Conservation (phyloP, 2,888 invertebrate genomes). For the Drosophila algonquin region DNA sequence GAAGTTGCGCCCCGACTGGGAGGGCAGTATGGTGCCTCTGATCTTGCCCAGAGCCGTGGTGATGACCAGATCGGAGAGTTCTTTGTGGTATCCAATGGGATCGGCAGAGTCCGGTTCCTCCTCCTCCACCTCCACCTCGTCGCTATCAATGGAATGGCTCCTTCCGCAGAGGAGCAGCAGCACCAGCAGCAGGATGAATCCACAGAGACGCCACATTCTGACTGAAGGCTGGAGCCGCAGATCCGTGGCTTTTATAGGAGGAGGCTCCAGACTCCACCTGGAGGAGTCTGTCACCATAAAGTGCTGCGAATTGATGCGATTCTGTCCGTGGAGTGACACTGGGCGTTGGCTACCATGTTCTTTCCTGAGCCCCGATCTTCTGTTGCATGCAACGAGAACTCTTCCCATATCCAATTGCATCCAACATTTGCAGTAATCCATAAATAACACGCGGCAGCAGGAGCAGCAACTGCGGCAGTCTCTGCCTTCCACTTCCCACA, state of each 20-base stretch:
- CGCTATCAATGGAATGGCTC: conserved; percentile 22
- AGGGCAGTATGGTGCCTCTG: conserved; percentile 81
- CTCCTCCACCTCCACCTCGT: conserved; percentile 19
- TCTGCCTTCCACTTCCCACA: conserved; percentile 75
- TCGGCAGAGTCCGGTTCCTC: conserved; percentile 23
- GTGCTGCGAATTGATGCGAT: conserved; percentile 64
- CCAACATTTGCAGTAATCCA: conserved; percentile 44
- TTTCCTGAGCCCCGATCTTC: conserved; percentile 26
- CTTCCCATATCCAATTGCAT: conserved; percentile 73
- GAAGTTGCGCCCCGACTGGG: conserved; percentile 81
- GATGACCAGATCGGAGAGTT: conserved; percentile 81
- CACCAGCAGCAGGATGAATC: conserved; percentile 26
- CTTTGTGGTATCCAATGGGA: conserved; percentile 77
- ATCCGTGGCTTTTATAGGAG: conserved; percentile 66
- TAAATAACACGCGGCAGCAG: conserved; percentile 62
- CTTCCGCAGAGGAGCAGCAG: conserved; percentile 14
- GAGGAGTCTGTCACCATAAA: conserved; percentile 60
- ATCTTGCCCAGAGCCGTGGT: conserved; percentile 83
- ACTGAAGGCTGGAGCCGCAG: conserved; percentile 33
- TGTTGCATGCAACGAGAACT: conserved; percentile 16
- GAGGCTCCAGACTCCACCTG: neutral
- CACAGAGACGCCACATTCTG: conserved; percentile 53
- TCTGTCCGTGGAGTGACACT: conserved; percentile 38
- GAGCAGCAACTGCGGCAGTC: neutral
- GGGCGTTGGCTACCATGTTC: conserved; percentile 46